Conservation (phyloP, 92 coral and sea anemone species). For the Epizoanthus illoricatus region DNA sequence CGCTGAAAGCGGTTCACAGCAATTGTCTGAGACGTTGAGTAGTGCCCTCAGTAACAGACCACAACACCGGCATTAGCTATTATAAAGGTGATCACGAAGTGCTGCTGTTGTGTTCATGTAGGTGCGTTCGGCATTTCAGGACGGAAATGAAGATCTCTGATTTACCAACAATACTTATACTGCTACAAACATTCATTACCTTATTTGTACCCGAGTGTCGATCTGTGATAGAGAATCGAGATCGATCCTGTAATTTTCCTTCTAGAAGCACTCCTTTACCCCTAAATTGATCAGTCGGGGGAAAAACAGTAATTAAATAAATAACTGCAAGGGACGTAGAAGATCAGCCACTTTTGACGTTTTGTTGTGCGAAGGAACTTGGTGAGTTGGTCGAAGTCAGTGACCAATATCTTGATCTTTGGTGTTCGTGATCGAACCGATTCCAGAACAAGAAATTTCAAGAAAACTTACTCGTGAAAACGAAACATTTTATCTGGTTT, state of each 20-base stretch:
- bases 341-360: neutral
- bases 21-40: too few relatives aligned
- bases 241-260: conserved; percentile 59
- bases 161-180: too few relatives aligned
- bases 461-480: conserved; percentile 45
- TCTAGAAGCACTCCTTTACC: conserved; percentile 72
- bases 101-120: too few relatives aligned
- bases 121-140: too few relatives aligned
- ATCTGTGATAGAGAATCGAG: conserved; percentile 72
- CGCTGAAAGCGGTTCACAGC: too few relatives aligned
- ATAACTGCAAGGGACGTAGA: neutral
- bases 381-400: too few relatives aligned
- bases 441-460: conserved; percentile 1
- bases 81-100: too few relatives aligned
- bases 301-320: neutral
- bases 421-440: neutral
- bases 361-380: too few relatives aligned
- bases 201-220: conserved; percentile 58
- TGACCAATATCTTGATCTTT: neutral
- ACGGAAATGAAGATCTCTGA: neutral
- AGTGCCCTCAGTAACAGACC: too few relatives aligned
- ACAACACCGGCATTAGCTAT: too few relatives aligned
- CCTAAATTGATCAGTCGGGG: neutral
- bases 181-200: conserved; percentile 27
- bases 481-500: conserved; percentile 57